These are phyloP conservation scores for Orestias chungarensis DNA, from an alignment of 2,797 vertebrate genomes.

Conservation along the genomic window DNA sequence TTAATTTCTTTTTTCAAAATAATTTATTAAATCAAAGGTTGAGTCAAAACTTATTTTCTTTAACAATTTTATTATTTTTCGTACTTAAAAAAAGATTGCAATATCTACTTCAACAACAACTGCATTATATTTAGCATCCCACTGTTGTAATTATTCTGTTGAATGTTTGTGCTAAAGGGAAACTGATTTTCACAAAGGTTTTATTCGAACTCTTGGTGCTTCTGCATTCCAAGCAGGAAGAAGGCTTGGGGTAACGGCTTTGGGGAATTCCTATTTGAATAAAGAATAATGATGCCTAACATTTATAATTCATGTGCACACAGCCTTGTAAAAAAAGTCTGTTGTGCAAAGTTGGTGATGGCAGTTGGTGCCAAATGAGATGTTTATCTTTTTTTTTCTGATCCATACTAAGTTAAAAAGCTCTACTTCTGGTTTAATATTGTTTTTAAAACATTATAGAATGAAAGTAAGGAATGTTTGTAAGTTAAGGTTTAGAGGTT, in stretches of 20 bases:
- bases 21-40: not conserved
- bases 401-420: not conserved
- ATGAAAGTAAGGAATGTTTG: not conserved
- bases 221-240: conserved; percentile 63
- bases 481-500: not conserved
- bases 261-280: conserved; percentile 73
- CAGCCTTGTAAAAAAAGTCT: conserved; percentile 56
- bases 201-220: conserved; percentile 51
- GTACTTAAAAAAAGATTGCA: not conserved
- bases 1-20: conserved; percentile 3
- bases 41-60: conserved; percentile 3
- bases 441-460: not conserved
- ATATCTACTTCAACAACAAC: conserved; percentile 1
- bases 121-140: conserved; percentile 15
- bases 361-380: conserved; percentile 52
- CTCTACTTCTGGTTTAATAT: not conserved
- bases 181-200: conserved; percentile 63
- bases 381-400: not conserved
- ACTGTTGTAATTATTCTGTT: conserved; percentile 30
- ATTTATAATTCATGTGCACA: conserved; percentile 74
- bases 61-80: not conserved
- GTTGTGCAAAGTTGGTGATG: conserved; percentile 59
- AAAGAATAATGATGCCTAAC: conserved; percentile 63
- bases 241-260: conserved; percentile 47
- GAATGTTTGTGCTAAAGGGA: conserved; percentile 62